These are phyloP conservation scores for Electrona antarctica DNA, from an alignment of 2,113 vertebrate genomes.

Conservation along the genomic window DNA sequence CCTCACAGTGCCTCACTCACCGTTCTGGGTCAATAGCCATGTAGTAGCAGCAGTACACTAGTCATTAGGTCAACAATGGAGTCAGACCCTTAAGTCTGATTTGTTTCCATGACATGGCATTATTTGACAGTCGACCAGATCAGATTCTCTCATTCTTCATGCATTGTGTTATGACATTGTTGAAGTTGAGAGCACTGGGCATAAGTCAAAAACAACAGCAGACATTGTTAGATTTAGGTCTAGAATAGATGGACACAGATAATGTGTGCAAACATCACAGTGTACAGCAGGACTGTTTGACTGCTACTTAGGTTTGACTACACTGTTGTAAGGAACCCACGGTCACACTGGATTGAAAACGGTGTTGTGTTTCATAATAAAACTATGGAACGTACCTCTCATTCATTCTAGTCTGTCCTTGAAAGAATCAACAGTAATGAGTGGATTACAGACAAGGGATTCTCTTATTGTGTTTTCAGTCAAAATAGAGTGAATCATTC, in stretches of 20 bases:
- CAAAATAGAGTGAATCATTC: too few species aligned
- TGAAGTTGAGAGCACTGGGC: too few species aligned
- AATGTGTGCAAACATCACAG: neutral
- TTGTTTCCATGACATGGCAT: neutral
- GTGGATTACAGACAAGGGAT: neutral
- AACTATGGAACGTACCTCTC: neutral
- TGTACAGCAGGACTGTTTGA: neutral
- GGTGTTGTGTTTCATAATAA: neutral
- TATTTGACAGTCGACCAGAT: conserved; percentile 19
- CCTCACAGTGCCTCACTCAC: conserved; percentile 5
- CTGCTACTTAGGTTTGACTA: neutral
- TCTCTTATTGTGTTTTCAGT: neutral
- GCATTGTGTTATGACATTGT: too few species aligned
- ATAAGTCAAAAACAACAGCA: neutral
- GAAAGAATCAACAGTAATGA: neutral
- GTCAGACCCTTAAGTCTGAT: neutral
- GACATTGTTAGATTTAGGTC: neutral
- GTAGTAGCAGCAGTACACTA: neutral
- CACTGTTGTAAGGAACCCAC: neutral
- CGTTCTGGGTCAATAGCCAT: neutral
- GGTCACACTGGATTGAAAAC: neutral
- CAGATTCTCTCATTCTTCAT: too few species aligned
- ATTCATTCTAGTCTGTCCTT: neutral
- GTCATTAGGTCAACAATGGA: too few species aligned
- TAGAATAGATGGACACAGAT: neutral